Evolutionary conservation across 2,797 vertebrate species (phyloP).

Genomic region (Luscinia megarhynchos): DNA sequence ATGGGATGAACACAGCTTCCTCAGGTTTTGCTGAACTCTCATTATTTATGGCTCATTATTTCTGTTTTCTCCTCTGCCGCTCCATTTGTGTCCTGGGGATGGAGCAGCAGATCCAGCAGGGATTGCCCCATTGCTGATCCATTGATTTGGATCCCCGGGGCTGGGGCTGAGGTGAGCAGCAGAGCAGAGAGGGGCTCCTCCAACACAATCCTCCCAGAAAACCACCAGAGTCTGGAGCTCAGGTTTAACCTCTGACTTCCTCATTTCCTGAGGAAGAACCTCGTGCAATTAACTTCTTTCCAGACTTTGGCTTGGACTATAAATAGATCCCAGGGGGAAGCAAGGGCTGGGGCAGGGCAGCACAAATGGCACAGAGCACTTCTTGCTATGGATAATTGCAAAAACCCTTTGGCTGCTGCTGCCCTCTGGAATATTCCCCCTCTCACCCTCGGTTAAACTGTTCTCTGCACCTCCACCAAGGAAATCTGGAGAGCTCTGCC

Average conservation of each 20-base stretch:
- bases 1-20: neutral
- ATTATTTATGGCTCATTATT: neutral
- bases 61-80: neutral
- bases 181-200: neutral
- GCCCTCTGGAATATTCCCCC: neutral
- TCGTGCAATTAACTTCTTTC: neutral
- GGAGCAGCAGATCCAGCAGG: neutral
- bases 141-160: accelerated
- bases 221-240: neutral
- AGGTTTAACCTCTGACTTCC: neutral
- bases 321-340: neutral
- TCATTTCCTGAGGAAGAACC: neutral
- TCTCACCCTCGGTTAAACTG: neutral
- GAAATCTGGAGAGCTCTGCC: neutral
- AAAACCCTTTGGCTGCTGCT: neutral
- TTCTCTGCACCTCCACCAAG: neutral
- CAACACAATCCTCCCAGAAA: neutral
- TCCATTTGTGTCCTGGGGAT: accelerated
- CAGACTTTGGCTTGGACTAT: neutral
- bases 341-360: neutral
- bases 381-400: neutral
- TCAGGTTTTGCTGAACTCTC: neutral
- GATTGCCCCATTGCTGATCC: neutral
- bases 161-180: neutral
- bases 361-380: neutral